These are phyloP conservation scores for Lepidurus apus DNA, from an alignment of 1,140 invertebrate genomes.

Conservation along the genomic window DNA sequence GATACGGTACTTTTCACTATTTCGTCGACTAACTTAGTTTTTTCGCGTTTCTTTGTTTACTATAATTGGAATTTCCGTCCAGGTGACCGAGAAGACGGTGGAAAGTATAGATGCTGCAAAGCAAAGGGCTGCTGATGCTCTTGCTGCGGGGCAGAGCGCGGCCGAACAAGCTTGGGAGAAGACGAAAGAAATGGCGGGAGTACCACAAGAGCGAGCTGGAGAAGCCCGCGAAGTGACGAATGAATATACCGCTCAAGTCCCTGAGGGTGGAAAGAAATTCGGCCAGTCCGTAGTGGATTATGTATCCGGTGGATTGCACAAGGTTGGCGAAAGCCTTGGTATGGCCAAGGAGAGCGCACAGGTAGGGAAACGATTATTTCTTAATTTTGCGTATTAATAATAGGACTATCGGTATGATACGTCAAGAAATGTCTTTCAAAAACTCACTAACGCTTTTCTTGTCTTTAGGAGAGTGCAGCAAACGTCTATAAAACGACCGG, in stretches of 20 bases:
- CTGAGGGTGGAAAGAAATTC: neutral
- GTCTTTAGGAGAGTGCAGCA: neutral
- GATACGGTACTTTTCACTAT: neutral
- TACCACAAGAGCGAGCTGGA: neutral
- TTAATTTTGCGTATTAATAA: neutral
- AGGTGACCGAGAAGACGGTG: neutral
- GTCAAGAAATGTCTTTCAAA: neutral
- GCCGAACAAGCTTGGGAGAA: neutral
- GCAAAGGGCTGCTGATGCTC: neutral
- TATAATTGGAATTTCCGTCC: neutral
- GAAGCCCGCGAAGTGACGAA: neutral
- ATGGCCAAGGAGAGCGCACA: neutral
- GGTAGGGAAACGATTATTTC: neutral
- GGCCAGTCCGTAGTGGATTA: neutral
- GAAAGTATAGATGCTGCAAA: neutral
- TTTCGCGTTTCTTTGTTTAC: neutral
- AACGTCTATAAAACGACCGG: neutral
- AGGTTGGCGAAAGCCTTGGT: neutral
- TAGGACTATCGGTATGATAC: neutral
- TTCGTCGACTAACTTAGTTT: neutral
- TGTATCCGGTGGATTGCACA: neutral
- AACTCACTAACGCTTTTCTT: neutral
- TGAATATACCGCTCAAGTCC: neutral
- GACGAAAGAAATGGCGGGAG: neutral
- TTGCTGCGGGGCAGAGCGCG: neutral